phyloP scores from a whole-genome alignment of 1,140 invertebrate genomes.

The Cylas formicarius region DNA sequence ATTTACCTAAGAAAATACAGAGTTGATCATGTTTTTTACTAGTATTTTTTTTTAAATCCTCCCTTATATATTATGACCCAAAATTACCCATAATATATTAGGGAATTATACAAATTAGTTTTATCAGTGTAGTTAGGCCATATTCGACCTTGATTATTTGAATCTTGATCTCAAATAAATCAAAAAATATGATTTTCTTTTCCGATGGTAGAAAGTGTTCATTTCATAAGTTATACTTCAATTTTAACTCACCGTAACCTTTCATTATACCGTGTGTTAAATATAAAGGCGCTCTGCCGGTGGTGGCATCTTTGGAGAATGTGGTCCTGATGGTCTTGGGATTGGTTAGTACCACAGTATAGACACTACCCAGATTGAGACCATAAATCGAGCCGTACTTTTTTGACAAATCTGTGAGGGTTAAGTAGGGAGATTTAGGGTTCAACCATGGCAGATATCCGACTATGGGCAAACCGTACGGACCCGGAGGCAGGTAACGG shows the following conservation, averaged over 20 bases:
- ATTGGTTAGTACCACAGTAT: constrained; percentile 67
- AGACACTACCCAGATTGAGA: constrained; percentile 62
- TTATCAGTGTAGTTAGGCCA: no score
- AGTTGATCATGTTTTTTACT: no score
- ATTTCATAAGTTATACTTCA: background rate
- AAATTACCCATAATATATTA: no score
- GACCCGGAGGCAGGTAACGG: constrained; percentile 62
- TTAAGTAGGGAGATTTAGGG: constrained; percentile 56
- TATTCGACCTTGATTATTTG: no score
- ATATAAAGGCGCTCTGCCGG: constrained; percentile 68
- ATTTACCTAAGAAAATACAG: no score
- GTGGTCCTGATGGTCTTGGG: constrained; percentile 59
- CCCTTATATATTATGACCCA: no score
- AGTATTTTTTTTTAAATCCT: no score
- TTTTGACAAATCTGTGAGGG: constrained; percentile 55
- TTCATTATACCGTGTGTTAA: constrained; percentile 80
- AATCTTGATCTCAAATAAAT: no score
- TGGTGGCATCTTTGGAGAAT: constrained; percentile 60
- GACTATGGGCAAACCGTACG: constrained; percentile 65
- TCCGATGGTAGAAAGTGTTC: no score
- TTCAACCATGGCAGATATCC: constrained; percentile 72
- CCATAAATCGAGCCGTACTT: constrained; percentile 66
- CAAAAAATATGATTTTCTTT: no score
- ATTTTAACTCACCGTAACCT: constrained; percentile 62
- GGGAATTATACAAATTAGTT: no score